Evolutionary conservation across 2,113 vertebrate genomes (phyloP), one percentile per base, ranked within the genome.

Genomic region (Macquaria ambigua): DNA sequence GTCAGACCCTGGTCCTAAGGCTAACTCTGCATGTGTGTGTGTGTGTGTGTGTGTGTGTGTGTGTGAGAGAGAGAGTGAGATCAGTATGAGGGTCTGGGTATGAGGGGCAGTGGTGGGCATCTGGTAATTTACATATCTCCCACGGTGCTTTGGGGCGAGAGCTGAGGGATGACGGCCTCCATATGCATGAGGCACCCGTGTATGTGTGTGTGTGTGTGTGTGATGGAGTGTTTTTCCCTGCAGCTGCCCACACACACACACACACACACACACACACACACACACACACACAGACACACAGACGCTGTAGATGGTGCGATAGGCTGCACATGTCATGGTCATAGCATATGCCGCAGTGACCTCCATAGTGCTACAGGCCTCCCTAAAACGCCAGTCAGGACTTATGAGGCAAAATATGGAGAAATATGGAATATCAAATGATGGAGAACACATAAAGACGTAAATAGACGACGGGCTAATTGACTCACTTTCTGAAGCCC

Each of bases 401-500:
- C 34, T 77, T 78, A 59, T 16, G 66, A 75, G 77, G 73, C 48
- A 79, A 89, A 90, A 85, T 87, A 80, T 90, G 86, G 74, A 87
- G 67, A 91, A 90, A 86, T 87, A 83, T 82, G 79, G 81, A 84
- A 92, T 87, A 67, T 39, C 23, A 78, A 92, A n/a, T 61, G 69
- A 89, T 58, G 70, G 61, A 37, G 58, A 75, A 79, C 28, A 81
- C 3, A 48, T 12, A 4, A 50, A 63, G 16, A 77, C 14, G 53
- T 37, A 74, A 81, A 88, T 0, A 81, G 41, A 64, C 0, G 7
- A 37, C 2, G 8, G 52, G 81, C 95, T 96, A 95, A 97, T 96
- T 92, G 41, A 95, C 97, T 97, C 95, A 99, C 98, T 93, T 96
- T 94, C 23, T 97, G 93, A 99, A 98, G 87, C 94, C 97, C 8